Evolutionary conservation across 2,113 vertebrate genomes (phyloP), one percentile per base, ranked within the genome.

Genomic region (Terrapene triunguis): DNA sequence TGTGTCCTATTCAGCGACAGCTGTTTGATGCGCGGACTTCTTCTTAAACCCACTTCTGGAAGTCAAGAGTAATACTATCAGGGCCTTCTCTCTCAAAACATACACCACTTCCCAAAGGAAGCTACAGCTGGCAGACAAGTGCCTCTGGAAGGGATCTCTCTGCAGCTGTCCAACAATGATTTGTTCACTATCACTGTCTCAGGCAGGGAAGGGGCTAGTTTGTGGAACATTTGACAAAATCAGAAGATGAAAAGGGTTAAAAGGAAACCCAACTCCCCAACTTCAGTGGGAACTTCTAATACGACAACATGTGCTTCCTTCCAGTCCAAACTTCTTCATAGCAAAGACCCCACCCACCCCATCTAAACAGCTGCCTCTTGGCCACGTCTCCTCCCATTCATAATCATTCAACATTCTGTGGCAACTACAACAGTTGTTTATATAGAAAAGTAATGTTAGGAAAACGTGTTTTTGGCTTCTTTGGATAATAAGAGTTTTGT

Each of bases 21-120:
- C 6, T 98, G 98, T 97, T 99, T 99, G 96, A 99, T 98, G 86
- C 99, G 98, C 53, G 99, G 99, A 80, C 99, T 99, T 94, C 99
- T 99, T 95, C 99, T 98, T 86, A 99, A 93, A 83, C 97, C 98
- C 98, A 92, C 57, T 59, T 98, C 97, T 98, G 87, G 72, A 97
- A 96, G 69, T 80, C 4, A 96, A 91, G n/a, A 53, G 93, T 47
- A 89, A 80, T 12, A 29, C 5, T 89, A 78, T 78, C 6, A 72
- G 80, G 84, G 72, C 35, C 7, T 83, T 81, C 80, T 47, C 88
- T 62, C 65, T 89, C n/a, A 10, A 25, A 69, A 53, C 74, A 47
- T 4, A 27, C 12, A 78, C 47, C 74, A 47, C 42, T 47, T 78
- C 25, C 74, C 47, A 9, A 44, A 78, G 44, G 24, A 76, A 44